Base-by-base conservation (phyloP, 1,140 invertebrate species). In the Anastrepha obliqua region DNA sequence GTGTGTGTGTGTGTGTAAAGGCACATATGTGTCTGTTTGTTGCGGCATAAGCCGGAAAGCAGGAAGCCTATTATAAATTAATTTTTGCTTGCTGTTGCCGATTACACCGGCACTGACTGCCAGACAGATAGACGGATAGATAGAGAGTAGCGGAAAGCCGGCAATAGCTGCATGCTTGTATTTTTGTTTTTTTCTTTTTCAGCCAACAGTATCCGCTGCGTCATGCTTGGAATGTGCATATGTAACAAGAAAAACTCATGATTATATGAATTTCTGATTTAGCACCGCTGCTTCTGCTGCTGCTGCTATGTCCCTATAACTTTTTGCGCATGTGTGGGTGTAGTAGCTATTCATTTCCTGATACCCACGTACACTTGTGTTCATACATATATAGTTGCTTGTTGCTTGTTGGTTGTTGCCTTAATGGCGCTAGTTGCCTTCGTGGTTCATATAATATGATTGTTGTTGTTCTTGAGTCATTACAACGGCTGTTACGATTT, bases 251-350 rank as follows among this genome's bases (percentile, higher is more conserved):
- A 86, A 86, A 86, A 86, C 90, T 91, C 90, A 91, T 91, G 90
- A 91, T 91, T 91, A 91, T 91, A 91, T 91, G 91, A 91, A 92
- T 91, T 91, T 91, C 92, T 91, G 91, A 91, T 91, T 91, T 91
- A 91, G 91, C 89, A 89, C 90, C 89, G 59, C 90, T 89, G 89
- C 88, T 90, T 1, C 90, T 89, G 59, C 90, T 89, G 89, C 29
- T 29, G 29, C 1, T 29, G 29, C 9, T 20, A 9, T 6, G 8
- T 2, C 6, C 6, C 0, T 29, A 58, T 81, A 58, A 81, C 39
- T 81, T 58, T 81, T 17, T 7, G 47, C 44, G 15, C 44, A n/a
- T 20, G 17, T 2, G 60, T 15, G 60, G 13, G 15, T 62, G 60
- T 15, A 15, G 60, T 62, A 29, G 29, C 29, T 29, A 13, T 17